Conservation (phyloP, 2,888 invertebrate genomes). For the Chaetogeoica ovagalla region DNA sequence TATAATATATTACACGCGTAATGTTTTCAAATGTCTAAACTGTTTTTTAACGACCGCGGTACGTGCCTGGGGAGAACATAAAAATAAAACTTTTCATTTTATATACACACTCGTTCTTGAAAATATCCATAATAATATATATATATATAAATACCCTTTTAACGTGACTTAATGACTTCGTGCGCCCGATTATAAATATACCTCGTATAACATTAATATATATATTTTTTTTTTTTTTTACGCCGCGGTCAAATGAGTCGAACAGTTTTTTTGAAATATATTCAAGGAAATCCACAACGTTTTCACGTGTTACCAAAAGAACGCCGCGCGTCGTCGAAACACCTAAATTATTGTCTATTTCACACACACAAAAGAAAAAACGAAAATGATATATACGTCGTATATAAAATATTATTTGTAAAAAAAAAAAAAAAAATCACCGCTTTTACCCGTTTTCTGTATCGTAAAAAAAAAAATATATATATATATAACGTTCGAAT, state of each 20-base stretch:
- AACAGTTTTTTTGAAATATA: background rate
- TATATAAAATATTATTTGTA: too few species aligned
- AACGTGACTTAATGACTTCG: background rate
- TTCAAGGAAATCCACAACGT: background rate
- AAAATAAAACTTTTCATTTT: slow-evolving; percentile 29
- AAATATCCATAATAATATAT: background rate
- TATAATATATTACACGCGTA: too few species aligned
- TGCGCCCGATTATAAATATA: too few species aligned
- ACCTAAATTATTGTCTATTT: too few species aligned
- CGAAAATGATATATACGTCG: too few species aligned
- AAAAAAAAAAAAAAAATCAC: too few species aligned
- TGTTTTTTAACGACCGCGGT: slow-evolving; percentile 18
- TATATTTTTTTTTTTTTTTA: background rate
- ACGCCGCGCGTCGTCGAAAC: too few species aligned
- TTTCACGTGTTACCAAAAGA: background rate
- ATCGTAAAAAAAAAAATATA: too few species aligned
- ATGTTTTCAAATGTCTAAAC: slow-evolving; percentile 10
- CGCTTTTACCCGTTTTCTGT: too few species aligned
- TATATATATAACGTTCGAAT: too few species aligned
- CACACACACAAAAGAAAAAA: too few species aligned
- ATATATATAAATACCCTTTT: background rate
- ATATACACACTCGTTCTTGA: slow-evolving; percentile 30
- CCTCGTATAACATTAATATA: too few species aligned
- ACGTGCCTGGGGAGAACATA: background rate
- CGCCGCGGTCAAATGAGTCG: background rate